Evolutionary conservation across 1,140 invertebrate genomes (phyloP).

Genomic region (Temnothorax curvispinosus): DNA sequence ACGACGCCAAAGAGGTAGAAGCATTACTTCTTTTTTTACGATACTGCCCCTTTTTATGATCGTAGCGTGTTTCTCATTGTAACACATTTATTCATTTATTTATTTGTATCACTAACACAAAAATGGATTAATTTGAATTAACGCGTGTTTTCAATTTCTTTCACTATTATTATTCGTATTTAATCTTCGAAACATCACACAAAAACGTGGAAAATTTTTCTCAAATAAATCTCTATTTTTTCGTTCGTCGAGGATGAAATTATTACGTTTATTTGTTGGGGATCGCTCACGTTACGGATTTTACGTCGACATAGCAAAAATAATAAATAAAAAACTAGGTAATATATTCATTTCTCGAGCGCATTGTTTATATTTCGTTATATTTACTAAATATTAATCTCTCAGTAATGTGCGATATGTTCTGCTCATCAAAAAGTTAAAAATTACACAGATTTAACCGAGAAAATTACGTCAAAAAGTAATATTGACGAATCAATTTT

Average conservation of each 20-base stretch:
- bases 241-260: not conserved
- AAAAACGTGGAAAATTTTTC: not conserved
- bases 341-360: not conserved
- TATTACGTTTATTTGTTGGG: not conserved
- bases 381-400: not conserved
- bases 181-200: not conserved
- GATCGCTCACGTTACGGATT: not conserved
- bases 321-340: not conserved
- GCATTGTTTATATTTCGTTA: not conserved
- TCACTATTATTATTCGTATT: not conserved
- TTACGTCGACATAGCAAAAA: not conserved
- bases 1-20: not conserved
- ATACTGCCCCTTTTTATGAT: not conserved
- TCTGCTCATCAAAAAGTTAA: not conserved
- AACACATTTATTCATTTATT: not conserved
- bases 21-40: slow-evolving; percentile 31
- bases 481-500: slow-evolving; percentile 31
- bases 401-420: not conserved
- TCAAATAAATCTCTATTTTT: not conserved
- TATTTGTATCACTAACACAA: not conserved
- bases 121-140: not conserved
- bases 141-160: not conserved
- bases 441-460: not conserved
- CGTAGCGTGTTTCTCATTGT: not conserved
- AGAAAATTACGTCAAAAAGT: not conserved